A percentile compares a stretch with the other conserved stretches of the same genome.
These are phyloP conservation scores for Mus spretus DNA, from an alignment of 2,797 vertebrate species.

Conservation along the genomic window DNA sequence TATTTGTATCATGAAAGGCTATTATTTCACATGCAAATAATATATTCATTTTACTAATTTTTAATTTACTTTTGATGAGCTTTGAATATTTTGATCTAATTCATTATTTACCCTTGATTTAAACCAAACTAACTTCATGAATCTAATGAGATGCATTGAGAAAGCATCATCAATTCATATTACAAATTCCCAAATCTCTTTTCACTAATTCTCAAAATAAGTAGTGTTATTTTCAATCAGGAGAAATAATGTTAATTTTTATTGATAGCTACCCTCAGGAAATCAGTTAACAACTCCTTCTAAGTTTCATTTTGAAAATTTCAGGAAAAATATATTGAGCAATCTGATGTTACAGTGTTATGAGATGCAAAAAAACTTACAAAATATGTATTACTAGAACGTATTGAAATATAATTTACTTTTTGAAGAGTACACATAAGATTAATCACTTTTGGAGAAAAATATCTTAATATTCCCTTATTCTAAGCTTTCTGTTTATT, in stretches of 20 bases:
- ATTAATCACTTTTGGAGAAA: slow-evolving; percentile 22
- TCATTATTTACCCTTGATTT: slow-evolving; percentile 89
- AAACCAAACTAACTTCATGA: slow-evolving; percentile 88
- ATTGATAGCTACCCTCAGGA: slow-evolving; percentile 86
- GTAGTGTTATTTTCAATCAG: slow-evolving; percentile 79
- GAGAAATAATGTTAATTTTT: slow-evolving; percentile 88
- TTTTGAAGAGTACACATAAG: slow-evolving; percentile 32
- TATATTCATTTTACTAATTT: slow-evolving; percentile 71
- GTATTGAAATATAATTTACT: slow-evolving; percentile 68
- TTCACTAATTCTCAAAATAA: slow-evolving; percentile 85
- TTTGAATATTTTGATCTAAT: slow-evolving; percentile 80
- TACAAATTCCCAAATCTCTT: slow-evolving; percentile 85
- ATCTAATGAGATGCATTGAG: slow-evolving; percentile 88
- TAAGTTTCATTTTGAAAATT: slow-evolving; percentile 80
- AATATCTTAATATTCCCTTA: slow-evolving; percentile 12
- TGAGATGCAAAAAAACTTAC: slow-evolving; percentile 61
- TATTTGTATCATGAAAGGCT: slow-evolving; percentile 61
- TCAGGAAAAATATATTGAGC: slow-evolving; percentile 79
- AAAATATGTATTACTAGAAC: slow-evolving; percentile 35
- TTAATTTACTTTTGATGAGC: slow-evolving; percentile 85
- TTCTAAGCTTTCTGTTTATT: not conserved
- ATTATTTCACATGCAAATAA: slow-evolving; percentile 55
- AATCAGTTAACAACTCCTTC: slow-evolving; percentile 86
- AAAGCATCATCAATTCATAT: slow-evolving; percentile 89
- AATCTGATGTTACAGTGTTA: slow-evolving; percentile 67